phyloP scores from a whole-genome alignment of 2,888 invertebrate species.

The Saturnia japonica region DNA sequence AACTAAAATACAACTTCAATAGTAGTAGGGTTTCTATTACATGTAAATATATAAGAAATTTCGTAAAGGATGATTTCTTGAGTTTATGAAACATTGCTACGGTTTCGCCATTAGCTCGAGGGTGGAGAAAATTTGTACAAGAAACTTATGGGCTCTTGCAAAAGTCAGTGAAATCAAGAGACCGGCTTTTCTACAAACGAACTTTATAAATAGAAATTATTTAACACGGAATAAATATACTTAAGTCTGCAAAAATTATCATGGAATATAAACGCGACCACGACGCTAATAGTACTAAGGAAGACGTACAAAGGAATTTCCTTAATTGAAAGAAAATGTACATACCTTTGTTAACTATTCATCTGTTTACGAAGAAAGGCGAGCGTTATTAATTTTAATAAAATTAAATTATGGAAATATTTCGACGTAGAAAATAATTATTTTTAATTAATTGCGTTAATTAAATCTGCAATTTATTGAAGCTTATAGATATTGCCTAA shows the following conservation, averaged over 20 bases:
- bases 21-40: too few species aligned
- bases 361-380: constrained; percentile 26
- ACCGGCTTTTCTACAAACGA: not conserved
- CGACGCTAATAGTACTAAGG: constrained; percentile 10
- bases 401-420: constrained; percentile 24
- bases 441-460: too few species aligned
- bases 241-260: not conserved
- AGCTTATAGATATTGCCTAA: too few species aligned
- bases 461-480: not conserved
- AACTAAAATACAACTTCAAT: too few species aligned
- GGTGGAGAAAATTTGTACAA: not conserved
- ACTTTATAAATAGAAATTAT: not conserved
- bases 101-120: not conserved
- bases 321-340: constrained; percentile 31
- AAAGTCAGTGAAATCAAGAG: not conserved
- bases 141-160: not conserved
- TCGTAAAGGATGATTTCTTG: not conserved
- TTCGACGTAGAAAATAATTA: constrained; percentile 20
- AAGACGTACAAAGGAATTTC: constrained; percentile 25
- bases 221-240: not conserved
- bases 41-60: not conserved
- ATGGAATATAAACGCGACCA: not conserved
- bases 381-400: constrained; percentile 33
- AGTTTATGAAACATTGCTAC: not conserved
- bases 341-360: constrained; percentile 31